phyloP scores from a whole-genome alignment of 2,888 invertebrate genomes.

The Aquatica leii region DNA sequence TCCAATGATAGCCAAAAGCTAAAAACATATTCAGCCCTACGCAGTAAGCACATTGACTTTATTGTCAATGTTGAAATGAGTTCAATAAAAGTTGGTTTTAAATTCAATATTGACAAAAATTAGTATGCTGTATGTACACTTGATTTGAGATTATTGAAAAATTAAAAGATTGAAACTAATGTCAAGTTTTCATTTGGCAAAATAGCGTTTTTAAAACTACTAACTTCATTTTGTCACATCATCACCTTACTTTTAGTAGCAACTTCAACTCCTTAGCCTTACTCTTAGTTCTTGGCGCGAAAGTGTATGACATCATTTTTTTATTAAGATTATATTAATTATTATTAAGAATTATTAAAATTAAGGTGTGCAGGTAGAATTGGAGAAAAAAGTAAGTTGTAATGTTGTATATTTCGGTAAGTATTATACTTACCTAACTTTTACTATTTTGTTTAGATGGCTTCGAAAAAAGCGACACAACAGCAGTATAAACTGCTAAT shows the following conservation, averaged over 20 bases:
- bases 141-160: slow-evolving; percentile 1
- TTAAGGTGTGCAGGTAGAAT: too few relatives aligned
- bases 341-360: too few relatives aligned
- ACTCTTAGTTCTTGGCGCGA: too few relatives aligned
- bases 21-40: neutral
- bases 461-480: neutral
- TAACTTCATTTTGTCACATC: slow-evolving; percentile 3
- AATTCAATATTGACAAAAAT: neutral
- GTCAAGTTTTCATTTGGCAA: neutral
- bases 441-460: slow-evolving; percentile 1
- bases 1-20: too few relatives aligned
- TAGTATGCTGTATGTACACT: too few relatives aligned
- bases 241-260: neutral
- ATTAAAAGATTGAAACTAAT: neutral
- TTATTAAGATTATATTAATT: too few relatives aligned
- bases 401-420: neutral
- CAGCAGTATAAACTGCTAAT: neutral
- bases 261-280: neutral
- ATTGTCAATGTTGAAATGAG: neutral
- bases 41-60: neutral
- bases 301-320: too few relatives aligned
- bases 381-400: neutral
- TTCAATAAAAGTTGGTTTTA: neutral
- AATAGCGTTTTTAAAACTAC: neutral
- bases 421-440: neutral